phyloP scores from a whole-genome alignment of 2,113 vertebrate genomes.

The Rhinoderma darwinii region DNA sequence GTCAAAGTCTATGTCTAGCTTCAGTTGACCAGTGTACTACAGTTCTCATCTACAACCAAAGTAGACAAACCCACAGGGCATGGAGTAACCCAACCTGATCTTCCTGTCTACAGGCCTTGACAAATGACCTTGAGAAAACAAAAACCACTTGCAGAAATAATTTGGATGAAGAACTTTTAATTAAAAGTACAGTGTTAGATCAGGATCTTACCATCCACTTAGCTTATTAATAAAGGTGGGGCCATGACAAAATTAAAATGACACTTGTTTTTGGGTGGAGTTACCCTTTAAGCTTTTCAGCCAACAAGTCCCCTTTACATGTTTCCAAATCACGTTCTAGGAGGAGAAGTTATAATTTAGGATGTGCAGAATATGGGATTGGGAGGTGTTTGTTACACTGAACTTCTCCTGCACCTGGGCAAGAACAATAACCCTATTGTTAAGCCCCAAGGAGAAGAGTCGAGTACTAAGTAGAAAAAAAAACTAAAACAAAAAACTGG shows the following conservation, averaged over 20 bases:
- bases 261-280: background rate
- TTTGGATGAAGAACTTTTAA: too few relatives aligned
- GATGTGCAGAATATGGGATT: background rate
- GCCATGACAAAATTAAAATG: too few relatives aligned
- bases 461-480: background rate
- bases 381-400: background rate
- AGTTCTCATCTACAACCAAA: background rate
- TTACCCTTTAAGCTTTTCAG: background rate
- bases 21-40: background rate
- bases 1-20: background rate
- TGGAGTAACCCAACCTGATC: background rate
- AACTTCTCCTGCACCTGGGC: constrained; percentile 29
- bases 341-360: too few relatives aligned
- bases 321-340: background rate
- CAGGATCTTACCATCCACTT: too few relatives aligned
- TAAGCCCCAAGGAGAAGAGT: background rate
- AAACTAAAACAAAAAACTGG: too few relatives aligned
- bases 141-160: too few relatives aligned
- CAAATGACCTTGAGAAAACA: background rate
- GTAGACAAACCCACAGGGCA: background rate
- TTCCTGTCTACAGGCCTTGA: background rate
- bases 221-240: too few relatives aligned
- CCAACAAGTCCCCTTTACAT: background rate
- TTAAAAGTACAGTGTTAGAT: too few relatives aligned
- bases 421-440: constrained; percentile 50